Conservation (phyloP, 2,888 invertebrate genomes). For the Macrosoma leucophasiata region DNA sequence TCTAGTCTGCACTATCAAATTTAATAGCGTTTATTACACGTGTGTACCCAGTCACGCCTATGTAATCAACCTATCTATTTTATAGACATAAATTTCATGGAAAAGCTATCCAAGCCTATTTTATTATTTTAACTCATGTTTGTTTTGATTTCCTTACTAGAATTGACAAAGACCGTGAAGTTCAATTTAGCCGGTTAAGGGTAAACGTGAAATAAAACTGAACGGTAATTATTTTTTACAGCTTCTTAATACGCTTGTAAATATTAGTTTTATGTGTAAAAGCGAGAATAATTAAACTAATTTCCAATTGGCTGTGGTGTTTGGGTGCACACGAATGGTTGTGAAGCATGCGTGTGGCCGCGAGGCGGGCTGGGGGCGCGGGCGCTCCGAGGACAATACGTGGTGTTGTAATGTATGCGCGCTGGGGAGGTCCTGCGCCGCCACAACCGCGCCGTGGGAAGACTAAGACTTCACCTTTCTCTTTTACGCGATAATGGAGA, state of each 20-base stretch:
- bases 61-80: no score
- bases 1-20: no score
- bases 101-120: no score
- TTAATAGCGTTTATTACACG: slow-evolving; percentile 10
- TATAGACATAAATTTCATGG: no score
- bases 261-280: slow-evolving; percentile 19
- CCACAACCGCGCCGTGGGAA: slow-evolving; percentile 60
- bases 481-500: slow-evolving; percentile 31
- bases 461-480: slow-evolving; percentile 43
- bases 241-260: slow-evolving; percentile 12
- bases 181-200: background rate
- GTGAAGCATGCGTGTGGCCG: slow-evolving; percentile 40
- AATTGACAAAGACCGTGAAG: no score
- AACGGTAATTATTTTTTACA: slow-evolving; percentile 10
- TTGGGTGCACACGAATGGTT: slow-evolving; percentile 23
- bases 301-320: slow-evolving; percentile 35
- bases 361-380: slow-evolving; percentile 33
- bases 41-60: no score
- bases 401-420: slow-evolving; percentile 64
- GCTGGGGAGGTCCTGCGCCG: slow-evolving; percentile 62
- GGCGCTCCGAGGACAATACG: slow-evolving; percentile 28
- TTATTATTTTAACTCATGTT: no score
- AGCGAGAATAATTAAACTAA: slow-evolving; percentile 29
- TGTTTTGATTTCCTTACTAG: no score
- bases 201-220: background rate